These are phyloP conservation scores for Mycalesis mineus DNA, from an alignment of 2,888 invertebrate species.

Conservation along the genomic window DNA sequence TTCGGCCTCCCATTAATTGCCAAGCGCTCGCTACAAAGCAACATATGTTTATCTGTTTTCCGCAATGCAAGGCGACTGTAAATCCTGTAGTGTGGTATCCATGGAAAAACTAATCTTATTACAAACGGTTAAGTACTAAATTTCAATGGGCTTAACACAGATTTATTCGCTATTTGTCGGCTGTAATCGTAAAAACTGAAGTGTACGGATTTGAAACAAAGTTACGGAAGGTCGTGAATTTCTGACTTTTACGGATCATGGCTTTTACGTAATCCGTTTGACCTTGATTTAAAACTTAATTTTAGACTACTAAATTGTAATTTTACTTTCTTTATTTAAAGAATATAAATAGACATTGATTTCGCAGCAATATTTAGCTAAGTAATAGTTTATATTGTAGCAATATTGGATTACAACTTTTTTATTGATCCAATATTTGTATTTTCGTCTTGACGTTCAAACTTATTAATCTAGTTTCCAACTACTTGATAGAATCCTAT, in stretches of 20 bases:
- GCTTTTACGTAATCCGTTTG: too few species aligned
- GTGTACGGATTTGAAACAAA: conserved; percentile 23
- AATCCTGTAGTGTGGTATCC: conserved; percentile 23
- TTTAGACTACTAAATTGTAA: too few species aligned
- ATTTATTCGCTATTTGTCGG: neutral
- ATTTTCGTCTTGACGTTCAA: too few species aligned
- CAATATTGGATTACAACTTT: too few species aligned
- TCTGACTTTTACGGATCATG: neutral
- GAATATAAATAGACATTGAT: too few species aligned
- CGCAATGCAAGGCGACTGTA: conserved; percentile 37
- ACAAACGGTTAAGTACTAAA: conserved; percentile 8
- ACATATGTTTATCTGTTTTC: conserved; percentile 61
- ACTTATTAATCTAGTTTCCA: too few species aligned
- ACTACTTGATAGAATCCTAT: too few species aligned
- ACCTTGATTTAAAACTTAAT: too few species aligned
- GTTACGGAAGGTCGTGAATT: conserved; percentile 17
- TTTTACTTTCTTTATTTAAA: too few species aligned
- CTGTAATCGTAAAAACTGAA: conserved; percentile 19
- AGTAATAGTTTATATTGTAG: too few species aligned
- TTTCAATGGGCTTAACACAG: conserved; percentile 3
- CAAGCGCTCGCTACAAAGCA: conserved; percentile 56
- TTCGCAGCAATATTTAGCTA: too few species aligned
- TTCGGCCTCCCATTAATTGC: conserved; percentile 74
- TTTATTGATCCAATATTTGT: too few species aligned
- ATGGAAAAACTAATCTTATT: conserved; percentile 18